Percentiles rank a stretch among this genome's conserved stretches.
These are phyloP conservation scores for Drosophila albomicans DNA, from an alignment of 1,140 invertebrate genomes.

Conservation along the genomic window DNA sequence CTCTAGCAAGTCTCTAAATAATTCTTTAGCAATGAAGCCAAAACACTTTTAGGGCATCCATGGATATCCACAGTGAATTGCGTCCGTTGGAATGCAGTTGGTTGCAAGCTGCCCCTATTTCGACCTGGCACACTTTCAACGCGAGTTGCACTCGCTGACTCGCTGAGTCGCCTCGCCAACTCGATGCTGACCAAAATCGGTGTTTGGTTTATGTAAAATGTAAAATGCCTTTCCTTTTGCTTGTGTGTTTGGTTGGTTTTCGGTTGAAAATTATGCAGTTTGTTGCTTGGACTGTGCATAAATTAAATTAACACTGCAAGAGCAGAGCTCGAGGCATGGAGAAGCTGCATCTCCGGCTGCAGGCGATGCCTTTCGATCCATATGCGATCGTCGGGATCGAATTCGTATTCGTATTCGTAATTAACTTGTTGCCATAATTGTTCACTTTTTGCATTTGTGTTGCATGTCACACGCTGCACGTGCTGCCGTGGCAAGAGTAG, in stretches of 20 bases:
- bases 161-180: not conserved
- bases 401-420: constrained; percentile 58
- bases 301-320: constrained; percentile 61
- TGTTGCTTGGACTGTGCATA: constrained; percentile 50
- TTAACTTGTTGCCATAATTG: constrained; percentile 73
- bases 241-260: constrained; percentile 32
- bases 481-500: not conserved
- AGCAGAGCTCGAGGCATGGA: constrained; percentile 6
- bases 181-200: constrained; percentile 38
- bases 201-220: constrained; percentile 45
- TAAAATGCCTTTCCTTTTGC: constrained; percentile 27
- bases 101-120: constrained; percentile 13
- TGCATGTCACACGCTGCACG: constrained; percentile 48
- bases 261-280: constrained; percentile 45
- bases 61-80: constrained; percentile 5
- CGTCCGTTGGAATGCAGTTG: constrained; percentile 24
- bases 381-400: constrained; percentile 23
- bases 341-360: constrained; percentile 1
- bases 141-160: constrained; percentile 9
- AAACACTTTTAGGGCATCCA: not conserved
- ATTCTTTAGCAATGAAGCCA: too few relatives aligned
- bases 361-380: constrained; percentile 27
- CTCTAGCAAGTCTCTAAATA: too few relatives aligned
- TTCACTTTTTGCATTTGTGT: constrained; percentile 59
- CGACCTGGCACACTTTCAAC: constrained; percentile 47